Base-by-base conservation (phyloP, 2,888 invertebrate species). In the Dorcus hopei region DNA sequence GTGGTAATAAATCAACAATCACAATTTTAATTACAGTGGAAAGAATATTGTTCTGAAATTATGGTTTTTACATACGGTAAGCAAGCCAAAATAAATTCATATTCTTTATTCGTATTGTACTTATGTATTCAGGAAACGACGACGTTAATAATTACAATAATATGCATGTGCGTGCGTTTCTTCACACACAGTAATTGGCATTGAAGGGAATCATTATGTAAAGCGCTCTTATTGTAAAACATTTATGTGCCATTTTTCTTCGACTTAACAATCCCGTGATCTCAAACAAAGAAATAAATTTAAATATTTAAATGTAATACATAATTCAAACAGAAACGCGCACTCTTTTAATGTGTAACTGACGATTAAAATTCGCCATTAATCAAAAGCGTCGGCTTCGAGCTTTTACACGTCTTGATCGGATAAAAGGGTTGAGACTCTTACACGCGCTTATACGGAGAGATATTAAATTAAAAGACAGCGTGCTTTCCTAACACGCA, bases 221-320 rank as follows among this genome's bases (percentile, higher is more conserved):
- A 58, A 58, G 38, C 54, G 38, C 49, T 42, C 51, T 58, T 58
- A 58, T 58, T 58, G 54, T 54, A 16, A 49, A 49, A 42, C 53
- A 33, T 51, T 56, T 56, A 51, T 11, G 53, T 51, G 56, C 50
- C 56, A 42, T 23, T 41, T 45, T 45, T 41, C 38, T 42, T 14
- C 51, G 38, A 43, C 14, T 43, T 52, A 52, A 49, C 49, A 53
- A 40, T 52, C 52, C 52, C 48, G 38, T 57, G 52, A 57, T 42
- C 57, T 49, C 52, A 53, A 47, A 57, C 57, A 57, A 57, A 57
- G 57, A 57, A 53, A 53, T 57, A 57, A 57, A 57, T 52, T 57
- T 57, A 47, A 57, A 57, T 57, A 57, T 57, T 57, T 57, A 57
- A 57, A 52, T 57, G 40, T 23, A 16, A 33, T 33, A 33, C 5